Evolutionary conservation across 2,888 invertebrate species (phyloP).

Genomic region (Eutolmus rufibarbis): DNA sequence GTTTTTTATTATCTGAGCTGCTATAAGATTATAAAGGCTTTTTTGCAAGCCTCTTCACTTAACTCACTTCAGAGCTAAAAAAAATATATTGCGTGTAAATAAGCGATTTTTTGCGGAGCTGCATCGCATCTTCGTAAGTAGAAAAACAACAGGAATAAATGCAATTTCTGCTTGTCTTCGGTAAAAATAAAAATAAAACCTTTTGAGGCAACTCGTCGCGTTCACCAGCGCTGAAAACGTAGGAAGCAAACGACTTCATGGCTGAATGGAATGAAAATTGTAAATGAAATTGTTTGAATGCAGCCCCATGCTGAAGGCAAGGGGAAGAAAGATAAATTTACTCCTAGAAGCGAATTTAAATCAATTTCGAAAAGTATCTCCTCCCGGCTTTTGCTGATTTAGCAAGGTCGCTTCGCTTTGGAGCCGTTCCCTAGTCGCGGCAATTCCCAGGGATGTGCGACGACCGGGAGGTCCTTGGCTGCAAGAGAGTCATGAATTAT

Average conservation of each 20-base stretch:
- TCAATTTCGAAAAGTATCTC: neutral
- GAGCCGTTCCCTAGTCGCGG: neutral
- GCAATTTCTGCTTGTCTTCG: neutral
- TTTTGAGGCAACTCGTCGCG: neutral
- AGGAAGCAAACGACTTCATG: neutral
- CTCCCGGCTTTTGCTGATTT: neutral
- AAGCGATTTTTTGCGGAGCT: neutral
- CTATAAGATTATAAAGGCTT: too few relatives aligned
- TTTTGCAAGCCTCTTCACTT: neutral
- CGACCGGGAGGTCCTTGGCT: neutral
- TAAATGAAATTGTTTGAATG: neutral
- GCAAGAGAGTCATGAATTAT: neutral
- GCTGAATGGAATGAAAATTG: neutral
- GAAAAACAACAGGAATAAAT: neutral
- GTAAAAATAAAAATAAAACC: neutral
- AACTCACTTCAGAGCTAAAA: neutral
- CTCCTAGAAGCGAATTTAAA: neutral
- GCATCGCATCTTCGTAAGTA: neutral
- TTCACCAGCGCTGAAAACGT: neutral
- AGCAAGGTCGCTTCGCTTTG: neutral
- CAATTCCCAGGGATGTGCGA: neutral
- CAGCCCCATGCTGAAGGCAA: neutral
- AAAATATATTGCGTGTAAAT: neutral
- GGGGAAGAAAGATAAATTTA: neutral
- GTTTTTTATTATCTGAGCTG: too few relatives aligned